phyloP scores from a whole-genome alignment of 1,140 invertebrate species.

The Cylas formicarius region DNA sequence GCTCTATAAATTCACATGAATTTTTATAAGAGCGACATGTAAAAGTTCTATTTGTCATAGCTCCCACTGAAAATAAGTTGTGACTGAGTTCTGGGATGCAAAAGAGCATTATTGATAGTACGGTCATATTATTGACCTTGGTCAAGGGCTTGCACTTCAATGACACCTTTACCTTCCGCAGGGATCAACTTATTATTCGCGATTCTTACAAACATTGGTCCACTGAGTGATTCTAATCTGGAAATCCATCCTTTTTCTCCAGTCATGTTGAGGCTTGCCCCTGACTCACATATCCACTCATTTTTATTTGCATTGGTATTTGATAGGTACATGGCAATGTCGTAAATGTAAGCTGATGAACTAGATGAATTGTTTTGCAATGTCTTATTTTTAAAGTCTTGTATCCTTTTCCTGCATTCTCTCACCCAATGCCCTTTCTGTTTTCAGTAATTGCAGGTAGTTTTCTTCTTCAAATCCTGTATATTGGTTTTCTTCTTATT shows the following conservation, averaged over 20 bases:
- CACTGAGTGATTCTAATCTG: constrained; percentile 1
- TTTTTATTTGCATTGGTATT: constrained; percentile 2
- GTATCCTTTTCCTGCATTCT: constrained; percentile 13
- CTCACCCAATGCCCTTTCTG: constrained; percentile 6
- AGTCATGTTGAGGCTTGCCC: constrained; percentile 7
- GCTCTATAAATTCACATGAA: constrained; percentile 13
- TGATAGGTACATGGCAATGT: constrained; percentile 6
- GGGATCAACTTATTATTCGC: constrained; percentile 24
- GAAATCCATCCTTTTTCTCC: constrained; percentile 2
- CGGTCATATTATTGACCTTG: constrained; percentile 13
- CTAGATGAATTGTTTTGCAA: background rate
- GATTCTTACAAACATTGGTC: constrained; percentile 17
- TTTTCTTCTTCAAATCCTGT: constrained; percentile 10
- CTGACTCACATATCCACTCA: constrained; percentile 8
- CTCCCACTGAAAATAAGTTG: constrained; percentile 18
- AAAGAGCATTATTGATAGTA: constrained; percentile 12
- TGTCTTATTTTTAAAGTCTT: constrained; percentile 2
- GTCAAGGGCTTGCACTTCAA: constrained; percentile 22
- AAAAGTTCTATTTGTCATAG: constrained; percentile 14
- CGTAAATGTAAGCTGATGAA: constrained; percentile 3
- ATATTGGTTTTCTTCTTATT: constrained; percentile 8
- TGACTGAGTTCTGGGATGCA: constrained; percentile 9
- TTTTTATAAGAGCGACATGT: constrained; percentile 13
- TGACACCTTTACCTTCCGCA: constrained; percentile 23
- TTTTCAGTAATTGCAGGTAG: constrained; percentile 13